Evolutionary conservation across 2,888 invertebrate genomes (phyloP), one percentile per base, ranked within the genome.

Genomic region (Unio delphinus): DNA sequence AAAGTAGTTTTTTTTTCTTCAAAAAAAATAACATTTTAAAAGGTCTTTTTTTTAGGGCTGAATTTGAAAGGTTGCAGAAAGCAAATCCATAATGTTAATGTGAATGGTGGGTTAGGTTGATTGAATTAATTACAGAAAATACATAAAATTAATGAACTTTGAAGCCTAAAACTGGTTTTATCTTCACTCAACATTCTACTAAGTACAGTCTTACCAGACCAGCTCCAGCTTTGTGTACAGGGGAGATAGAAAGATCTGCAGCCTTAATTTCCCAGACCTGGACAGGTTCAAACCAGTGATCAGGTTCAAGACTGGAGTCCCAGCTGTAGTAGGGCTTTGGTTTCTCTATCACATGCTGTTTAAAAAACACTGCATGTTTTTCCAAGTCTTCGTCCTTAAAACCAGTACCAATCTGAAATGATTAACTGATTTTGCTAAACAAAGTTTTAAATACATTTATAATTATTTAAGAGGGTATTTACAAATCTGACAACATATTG

Each of bases 251-350:
- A 70, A 99, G 92, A 92, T 99, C 99, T 0, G 99, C 99, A 90
- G 97, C 97, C 89, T 98, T 97, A 68, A 98, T 93, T 92, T 98
- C 98, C 97, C 97, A 98, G 70, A 99, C 97, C 90, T 94, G 93
- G 23, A 93, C 93, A 5, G 96, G 93, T 78, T 90, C 90, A 77
- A 90, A 90, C 90, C 90, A 90, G 72, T 88, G 87, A 75, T 90
- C 90, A 54, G 90, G 90, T 67, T 85, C 80, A 28, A 86, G 80
- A 54, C 88, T 88, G 81, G 94, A 93, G 89, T 97, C 96, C 89
- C 92, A 97, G 63, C 94, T 92, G 78, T 88, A 90, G 78, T 90
- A 90, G 0, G 93, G 92, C 87, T 94, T 94, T 0, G 97, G 94
- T 67, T 92, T 91, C 0, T 93, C 91, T 60, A 97, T 93, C n/a